Evolutionary conservation across 1,140 invertebrate genomes (phyloP).

Genomic region (Ips typographus): DNA sequence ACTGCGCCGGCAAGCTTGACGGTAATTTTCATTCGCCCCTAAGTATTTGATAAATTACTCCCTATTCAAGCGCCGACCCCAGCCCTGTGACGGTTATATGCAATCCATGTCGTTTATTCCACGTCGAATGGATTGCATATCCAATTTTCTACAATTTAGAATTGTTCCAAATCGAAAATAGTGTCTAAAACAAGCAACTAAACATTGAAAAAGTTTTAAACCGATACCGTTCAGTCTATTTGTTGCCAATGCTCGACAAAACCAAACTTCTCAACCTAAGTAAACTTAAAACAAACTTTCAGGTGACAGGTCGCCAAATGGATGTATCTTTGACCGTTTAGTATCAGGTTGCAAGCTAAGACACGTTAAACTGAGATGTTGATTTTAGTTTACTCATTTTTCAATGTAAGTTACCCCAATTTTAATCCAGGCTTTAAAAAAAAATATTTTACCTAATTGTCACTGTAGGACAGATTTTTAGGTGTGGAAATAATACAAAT

Average conservation of each 20-base stretch:
- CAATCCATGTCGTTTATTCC: neutral
- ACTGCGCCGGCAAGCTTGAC: slow-evolving; percentile 12
- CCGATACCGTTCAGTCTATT: neutral
- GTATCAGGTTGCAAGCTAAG: neutral
- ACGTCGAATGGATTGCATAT: neutral
- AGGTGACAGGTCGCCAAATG: slow-evolving; percentile 1
- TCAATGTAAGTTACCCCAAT: too few relatives aligned
- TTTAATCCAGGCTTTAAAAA: too few relatives aligned
- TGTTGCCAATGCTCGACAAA: neutral
- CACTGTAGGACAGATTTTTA: too few relatives aligned
- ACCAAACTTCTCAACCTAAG: neutral
- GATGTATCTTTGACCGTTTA: neutral
- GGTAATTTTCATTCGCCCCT: slow-evolving; percentile 12
- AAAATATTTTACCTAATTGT: too few relatives aligned
- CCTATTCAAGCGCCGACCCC: slow-evolving; percentile 1
- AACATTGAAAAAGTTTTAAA: too few relatives aligned
- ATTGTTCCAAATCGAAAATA: too few relatives aligned
- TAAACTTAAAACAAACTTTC: slow-evolving; percentile 1
- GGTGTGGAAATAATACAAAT: too few relatives aligned
- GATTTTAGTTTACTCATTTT: too few relatives aligned
- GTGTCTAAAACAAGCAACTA: too few relatives aligned
- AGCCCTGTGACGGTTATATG: neutral
- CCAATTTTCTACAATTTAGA: too few relatives aligned
- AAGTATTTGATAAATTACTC: slow-evolving; percentile 19
- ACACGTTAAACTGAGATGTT: neutral